These are phyloP conservation scores for Drosophila lacteicornis DNA, from an alignment of 1,140 invertebrate genomes.

Conservation along the genomic window DNA sequence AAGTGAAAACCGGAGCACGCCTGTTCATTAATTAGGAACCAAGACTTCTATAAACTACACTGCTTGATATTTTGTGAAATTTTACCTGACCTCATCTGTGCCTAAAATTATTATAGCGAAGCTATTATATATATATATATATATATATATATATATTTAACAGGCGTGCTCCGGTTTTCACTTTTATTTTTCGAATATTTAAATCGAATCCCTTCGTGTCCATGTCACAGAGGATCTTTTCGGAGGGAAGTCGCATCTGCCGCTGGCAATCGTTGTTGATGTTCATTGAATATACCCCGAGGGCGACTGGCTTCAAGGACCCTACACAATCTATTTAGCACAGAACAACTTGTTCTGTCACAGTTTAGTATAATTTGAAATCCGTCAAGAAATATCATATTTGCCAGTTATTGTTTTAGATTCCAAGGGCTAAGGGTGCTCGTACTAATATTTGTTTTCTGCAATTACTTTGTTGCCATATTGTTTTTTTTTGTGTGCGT, in stretches of 20 bases:
- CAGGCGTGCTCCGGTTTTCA: too few relatives aligned
- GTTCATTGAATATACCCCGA: constrained; percentile 54
- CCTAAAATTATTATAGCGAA: too few relatives aligned
- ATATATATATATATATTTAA: too few relatives aligned
- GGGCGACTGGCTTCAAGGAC: constrained; percentile 8
- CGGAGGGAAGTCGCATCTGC: constrained; percentile 17
- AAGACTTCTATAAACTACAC: too few relatives aligned
- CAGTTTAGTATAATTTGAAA: background rate
- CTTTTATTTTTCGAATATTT: too few relatives aligned
- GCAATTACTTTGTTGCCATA: background rate
- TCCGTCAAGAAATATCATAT: background rate
- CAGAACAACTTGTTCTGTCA: background rate
- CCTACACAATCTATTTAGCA: background rate
- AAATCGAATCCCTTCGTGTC: constrained; percentile 54
- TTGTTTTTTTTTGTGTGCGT: too few relatives aligned
- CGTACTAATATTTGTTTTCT: background rate
- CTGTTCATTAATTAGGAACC: too few relatives aligned
- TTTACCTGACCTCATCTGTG: too few relatives aligned
- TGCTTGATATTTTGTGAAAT: too few relatives aligned
- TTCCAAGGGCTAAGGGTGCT: background rate
- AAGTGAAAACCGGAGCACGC: too few relatives aligned
- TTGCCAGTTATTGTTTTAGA: background rate
- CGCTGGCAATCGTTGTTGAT: constrained; percentile 45
- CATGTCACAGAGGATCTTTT: constrained; percentile 30
- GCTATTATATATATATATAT: too few relatives aligned